These are phyloP conservation scores for Pissodes strobi DNA, from an alignment of 1,140 invertebrate genomes.

Conservation along the genomic window DNA sequence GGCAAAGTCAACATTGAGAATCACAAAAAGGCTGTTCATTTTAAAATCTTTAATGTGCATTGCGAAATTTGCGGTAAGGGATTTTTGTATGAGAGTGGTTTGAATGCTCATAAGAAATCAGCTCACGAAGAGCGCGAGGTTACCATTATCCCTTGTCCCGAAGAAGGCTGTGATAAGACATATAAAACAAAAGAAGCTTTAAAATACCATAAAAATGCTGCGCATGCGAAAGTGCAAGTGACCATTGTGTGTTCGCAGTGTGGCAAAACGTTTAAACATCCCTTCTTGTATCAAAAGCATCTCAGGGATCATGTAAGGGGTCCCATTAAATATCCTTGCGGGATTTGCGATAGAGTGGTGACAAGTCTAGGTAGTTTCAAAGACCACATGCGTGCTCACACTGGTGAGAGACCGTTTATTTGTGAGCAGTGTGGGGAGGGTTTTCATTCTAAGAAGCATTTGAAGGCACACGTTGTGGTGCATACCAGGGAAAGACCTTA, in stretches of 20 bases:
- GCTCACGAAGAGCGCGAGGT: slow-evolving; percentile 30
- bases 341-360: slow-evolving; percentile 1
- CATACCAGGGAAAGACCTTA: slow-evolving; percentile 39
- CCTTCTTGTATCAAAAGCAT: not conserved
- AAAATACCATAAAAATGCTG: slow-evolving; percentile 15
- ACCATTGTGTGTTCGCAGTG: not conserved
- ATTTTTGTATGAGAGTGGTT: not conserved
- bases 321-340: not conserved
- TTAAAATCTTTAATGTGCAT: slow-evolving; percentile 14
- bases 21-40: slow-evolving; percentile 15
- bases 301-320: not conserved
- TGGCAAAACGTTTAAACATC: not conserved
- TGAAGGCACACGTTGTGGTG: slow-evolving; percentile 40
- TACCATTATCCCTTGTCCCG: not conserved
- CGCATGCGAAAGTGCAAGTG: not conserved
- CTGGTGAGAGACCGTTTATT: slow-evolving; percentile 58
- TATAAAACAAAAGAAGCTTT: slow-evolving; percentile 35
- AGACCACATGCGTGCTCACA: slow-evolving; percentile 47
- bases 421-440: slow-evolving; percentile 45
- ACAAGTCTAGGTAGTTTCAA: not conserved
- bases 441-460: slow-evolving; percentile 41
- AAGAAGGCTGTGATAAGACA: slow-evolving; percentile 35
- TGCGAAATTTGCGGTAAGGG: slow-evolving; percentile 29
- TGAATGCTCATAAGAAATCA: slow-evolving; percentile 19
- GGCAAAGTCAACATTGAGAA: not conserved